These are phyloP conservation scores for Virgularia gustaviana DNA, from an alignment of 92 coral and sea anemone genomes.

Conservation along the genomic window DNA sequence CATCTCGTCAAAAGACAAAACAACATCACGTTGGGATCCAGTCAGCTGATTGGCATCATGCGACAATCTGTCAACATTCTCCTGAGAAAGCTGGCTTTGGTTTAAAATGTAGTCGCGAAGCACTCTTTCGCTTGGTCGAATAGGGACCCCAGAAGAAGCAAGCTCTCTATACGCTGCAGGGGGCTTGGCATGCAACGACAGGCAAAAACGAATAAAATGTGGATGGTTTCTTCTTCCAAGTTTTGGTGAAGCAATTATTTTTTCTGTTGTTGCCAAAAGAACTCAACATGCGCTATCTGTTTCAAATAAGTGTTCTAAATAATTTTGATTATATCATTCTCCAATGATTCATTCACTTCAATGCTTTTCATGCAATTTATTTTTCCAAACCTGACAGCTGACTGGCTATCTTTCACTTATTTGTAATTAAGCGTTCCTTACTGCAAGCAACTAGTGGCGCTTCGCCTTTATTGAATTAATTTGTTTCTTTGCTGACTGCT, in stretches of 20 bases:
- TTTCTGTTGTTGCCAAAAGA: too few relatives aligned
- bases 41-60: conserved; percentile 19
- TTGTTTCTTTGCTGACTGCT: too few relatives aligned
- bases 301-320: too few relatives aligned
- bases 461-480: too few relatives aligned
- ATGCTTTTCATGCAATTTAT: too few relatives aligned
- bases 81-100: conserved; percentile 34
- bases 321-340: too few relatives aligned
- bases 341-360: too few relatives aligned
- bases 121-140: conserved; percentile 39
- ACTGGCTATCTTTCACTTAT: too few relatives aligned
- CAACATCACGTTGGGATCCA: conserved; percentile 46
- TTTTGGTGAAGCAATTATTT: conserved; percentile 42
- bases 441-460: too few relatives aligned
- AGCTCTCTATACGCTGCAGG: conserved; percentile 39
- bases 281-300: too few relatives aligned
- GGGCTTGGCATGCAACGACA: conserved; percentile 41
- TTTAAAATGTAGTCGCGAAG: conserved; percentile 29
- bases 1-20: conserved; percentile 47
- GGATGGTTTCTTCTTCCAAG: conserved; percentile 49
- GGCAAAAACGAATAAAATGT: conserved; percentile 23
- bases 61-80: conserved; percentile 2
- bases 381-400: too few relatives aligned
- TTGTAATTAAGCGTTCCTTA: too few relatives aligned
- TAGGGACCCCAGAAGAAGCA: conserved; percentile 34